A percentile compares a stretch with the other conserved stretches of the same genome.
Evolutionary conservation across 2,113 vertebrate genomes (phyloP).

Genomic region (Cyprinodon brontotheroides): DNA sequence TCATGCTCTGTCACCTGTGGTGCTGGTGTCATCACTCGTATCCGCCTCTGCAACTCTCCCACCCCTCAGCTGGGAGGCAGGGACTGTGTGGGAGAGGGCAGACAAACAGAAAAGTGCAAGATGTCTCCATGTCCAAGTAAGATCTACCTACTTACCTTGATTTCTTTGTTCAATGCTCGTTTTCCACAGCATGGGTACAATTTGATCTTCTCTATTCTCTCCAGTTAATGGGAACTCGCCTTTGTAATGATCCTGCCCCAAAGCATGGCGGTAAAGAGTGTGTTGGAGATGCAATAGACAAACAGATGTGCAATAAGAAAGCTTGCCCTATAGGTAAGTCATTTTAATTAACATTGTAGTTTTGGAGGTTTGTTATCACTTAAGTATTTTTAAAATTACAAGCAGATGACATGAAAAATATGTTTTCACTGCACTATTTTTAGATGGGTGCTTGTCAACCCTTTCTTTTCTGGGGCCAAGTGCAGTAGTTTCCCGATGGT

Average conservation of each 20-base stretch:
- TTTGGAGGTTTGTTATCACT: neutral
- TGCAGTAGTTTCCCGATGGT: conserved; percentile 93
- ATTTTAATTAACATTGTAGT: neutral
- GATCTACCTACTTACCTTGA: conserved; percentile 42
- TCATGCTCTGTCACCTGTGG: conserved; percentile 97
- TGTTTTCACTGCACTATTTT: conserved; percentile 34
- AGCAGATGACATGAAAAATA: conserved; percentile 6
- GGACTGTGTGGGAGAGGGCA: conserved; percentile 89
- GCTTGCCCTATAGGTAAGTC: conserved; percentile 79
- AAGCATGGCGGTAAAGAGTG: conserved; percentile 93
- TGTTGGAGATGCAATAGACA: conserved; percentile 83
- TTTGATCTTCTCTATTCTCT: neutral
- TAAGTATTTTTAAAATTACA: neutral
- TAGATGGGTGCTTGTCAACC: conserved; percentile 97
- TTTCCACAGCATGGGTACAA: neutral
- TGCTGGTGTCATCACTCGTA: conserved; percentile 91
- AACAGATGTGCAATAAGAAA: conserved; percentile 87
- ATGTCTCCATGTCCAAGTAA: conserved; percentile 93
- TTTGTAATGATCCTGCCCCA: conserved; percentile 93
- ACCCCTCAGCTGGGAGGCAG: conserved; percentile 95
- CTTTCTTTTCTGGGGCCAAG: conserved; percentile 90
- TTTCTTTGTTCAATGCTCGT: neutral
- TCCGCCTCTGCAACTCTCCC: conserved; percentile 98
- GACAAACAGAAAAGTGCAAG: conserved; percentile 91
- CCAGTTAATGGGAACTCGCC: conserved; percentile 94